Base-by-base conservation (phyloP, 2,113 vertebrate species). In the Vidua chalybeata region DNA sequence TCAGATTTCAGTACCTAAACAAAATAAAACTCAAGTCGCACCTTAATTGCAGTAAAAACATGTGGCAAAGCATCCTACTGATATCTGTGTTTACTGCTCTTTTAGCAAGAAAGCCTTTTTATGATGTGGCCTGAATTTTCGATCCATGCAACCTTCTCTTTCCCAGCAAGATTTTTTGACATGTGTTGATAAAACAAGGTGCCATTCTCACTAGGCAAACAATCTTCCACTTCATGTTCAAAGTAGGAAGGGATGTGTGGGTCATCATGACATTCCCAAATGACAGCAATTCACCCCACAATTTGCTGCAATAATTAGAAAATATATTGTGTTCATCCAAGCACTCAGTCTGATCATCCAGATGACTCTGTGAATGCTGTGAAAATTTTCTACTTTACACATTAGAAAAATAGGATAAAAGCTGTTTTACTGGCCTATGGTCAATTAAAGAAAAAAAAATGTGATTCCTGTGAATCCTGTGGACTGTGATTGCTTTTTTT, bases 401-500 rank as follows among this genome's bases (percentile, higher is more conserved):
- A 15, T 63, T 33, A 80, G 31, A 33, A 74, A 83, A 89, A 46
- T 3, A 63, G 37, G 30, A 58, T 51, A 61, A 86, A 79, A 63
- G 2, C 6, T 71, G 20, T 23, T 67, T 10, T 73, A 6, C 24
- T 77, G 27, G 30, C 15, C 30, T 45, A 1, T 8, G 20, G 27
- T 62, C 24, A 87, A n/a, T 37, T 31, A 74, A 78, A 63, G 24
- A 63, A 87, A 77, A 87, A 77, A 66, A 83, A 14, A 1, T 2
- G 3, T 59, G 49, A 63, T 84, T 51, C 18, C 28, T 23, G 5
- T 26, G 15, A 35, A 35, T 35, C n/a, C 15, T 59, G 56, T 59
- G n/a, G 13, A 17, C n/a, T 59, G 23, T 35, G 55, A 73, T 77
- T 30, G 16, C 7, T 26, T 69, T 3, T 0, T 7, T 3, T 0